Evolutionary conservation across 2,888 invertebrate genomes (phyloP), one percentile per base, ranked within the genome.

Genomic region (Limnephilus auricula): DNA sequence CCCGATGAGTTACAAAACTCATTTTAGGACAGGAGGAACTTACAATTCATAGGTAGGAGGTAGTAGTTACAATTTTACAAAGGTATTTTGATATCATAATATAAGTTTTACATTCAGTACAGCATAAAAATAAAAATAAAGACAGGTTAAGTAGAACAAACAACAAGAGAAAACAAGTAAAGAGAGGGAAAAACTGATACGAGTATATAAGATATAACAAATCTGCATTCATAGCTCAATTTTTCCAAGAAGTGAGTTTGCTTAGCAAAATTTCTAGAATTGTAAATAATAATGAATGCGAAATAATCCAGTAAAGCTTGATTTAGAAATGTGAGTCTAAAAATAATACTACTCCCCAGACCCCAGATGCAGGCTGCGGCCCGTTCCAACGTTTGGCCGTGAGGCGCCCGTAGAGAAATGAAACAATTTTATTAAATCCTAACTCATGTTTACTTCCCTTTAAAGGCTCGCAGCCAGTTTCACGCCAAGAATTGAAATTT

Each of bases 361-460:
- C 83, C 13, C 10, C 45, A 15, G 12, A 9, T 84, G 40, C 84
- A 34, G 31, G 13, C 32, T 65, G 25, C 65, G 65, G 50, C 65
- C 65, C 65, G 65, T 65, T 65, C 6, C 18, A n/a, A 18, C 9
- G 65, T 37, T n/a, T n/a, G 84, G 37, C 13, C 40, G 84, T 10
- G 84, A 40, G 10, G 40, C 84, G 84, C 37, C 84, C 40, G 87
- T 31, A 3, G 85, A 87, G 84, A 90, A 90, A 89, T 87, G 92
- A 84, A 92, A 92, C 92, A 92, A 84, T 92, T 92, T 92, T 92
- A 92, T 92, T 92, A 92, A 92, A 92, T 90, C 87, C 90, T 90
- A 90, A 92, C 90, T 92, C 90, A 89, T 92, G 90, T 90, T 92
- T 92, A 90, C 92, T 82, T 50, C 37, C 50, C 84, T 89, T 88